phyloP scores from a whole-genome alignment of 2,797 vertebrate species.

The Podargus strigoides region DNA sequence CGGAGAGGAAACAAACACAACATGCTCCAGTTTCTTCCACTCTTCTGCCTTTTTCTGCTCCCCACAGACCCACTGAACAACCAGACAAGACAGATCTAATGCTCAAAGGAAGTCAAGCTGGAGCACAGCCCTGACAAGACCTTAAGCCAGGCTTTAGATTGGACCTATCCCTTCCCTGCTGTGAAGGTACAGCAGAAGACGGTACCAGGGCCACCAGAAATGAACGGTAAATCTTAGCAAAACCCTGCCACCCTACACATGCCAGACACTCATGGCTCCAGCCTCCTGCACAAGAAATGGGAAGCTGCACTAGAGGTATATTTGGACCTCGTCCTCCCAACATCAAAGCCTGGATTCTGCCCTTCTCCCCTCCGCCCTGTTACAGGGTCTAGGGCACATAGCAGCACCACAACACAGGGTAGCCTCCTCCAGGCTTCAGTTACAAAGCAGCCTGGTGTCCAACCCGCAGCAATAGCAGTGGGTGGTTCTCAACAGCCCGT shows the following conservation, averaged over 20 bases:
- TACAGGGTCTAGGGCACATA: not conserved
- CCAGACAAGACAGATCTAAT: not conserved
- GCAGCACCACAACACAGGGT: not conserved
- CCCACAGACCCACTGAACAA: not conserved
- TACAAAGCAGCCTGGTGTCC: not conserved
- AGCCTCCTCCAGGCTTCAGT: not conserved
- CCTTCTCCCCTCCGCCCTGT: not conserved
- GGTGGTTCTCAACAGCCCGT: fast-evolving
- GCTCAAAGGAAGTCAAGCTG: not conserved
- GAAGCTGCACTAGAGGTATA: not conserved
- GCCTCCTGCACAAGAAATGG: not conserved
- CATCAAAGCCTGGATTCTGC: not conserved
- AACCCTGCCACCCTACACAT: fast-evolving
- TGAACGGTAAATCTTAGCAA: not conserved
- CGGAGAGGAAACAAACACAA: not conserved
- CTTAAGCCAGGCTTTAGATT: not conserved
- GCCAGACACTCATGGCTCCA: not conserved
- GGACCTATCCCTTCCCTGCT: not conserved
- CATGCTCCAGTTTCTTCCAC: not conserved
- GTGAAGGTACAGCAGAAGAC: not conserved
- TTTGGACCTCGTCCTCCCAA: not conserved
- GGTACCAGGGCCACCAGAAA: not conserved
- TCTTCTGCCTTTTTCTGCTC: not conserved
- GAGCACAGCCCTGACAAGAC: not conserved
- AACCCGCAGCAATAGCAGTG: not conserved